phyloP scores from a whole-genome alignment of 2,888 invertebrate species.

The Drosophila paranaensis region DNA sequence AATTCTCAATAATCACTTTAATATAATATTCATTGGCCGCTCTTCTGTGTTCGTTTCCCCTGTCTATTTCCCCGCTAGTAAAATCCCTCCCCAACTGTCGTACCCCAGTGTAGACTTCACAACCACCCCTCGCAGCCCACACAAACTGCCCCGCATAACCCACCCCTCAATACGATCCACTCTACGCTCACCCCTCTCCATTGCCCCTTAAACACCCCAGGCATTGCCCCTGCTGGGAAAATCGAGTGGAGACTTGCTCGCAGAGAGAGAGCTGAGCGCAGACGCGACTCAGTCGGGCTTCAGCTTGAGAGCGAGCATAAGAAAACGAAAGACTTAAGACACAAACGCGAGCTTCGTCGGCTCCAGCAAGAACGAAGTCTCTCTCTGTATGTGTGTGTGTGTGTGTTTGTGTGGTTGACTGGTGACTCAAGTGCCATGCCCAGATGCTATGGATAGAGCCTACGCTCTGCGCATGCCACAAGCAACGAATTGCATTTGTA shows the following conservation, averaged over 20 bases:
- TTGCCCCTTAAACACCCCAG: slow-evolving; percentile 29
- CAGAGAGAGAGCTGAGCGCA: slow-evolving; percentile 22
- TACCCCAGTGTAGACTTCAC: slow-evolving; percentile 35
- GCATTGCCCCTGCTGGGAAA: slow-evolving; percentile 28
- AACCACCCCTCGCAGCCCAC: slow-evolving; percentile 16
- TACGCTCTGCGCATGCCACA: slow-evolving; percentile 34
- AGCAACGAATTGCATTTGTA: slow-evolving; percentile 74
- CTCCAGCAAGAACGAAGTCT: slow-evolving; percentile 24
- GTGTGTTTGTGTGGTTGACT: slow-evolving; percentile 13
- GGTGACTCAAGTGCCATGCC: slow-evolving; percentile 51
- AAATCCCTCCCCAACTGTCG: not conserved
- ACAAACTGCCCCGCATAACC: not conserved
- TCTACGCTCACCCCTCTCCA: slow-evolving; percentile 49
- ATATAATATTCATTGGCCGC: not conserved
- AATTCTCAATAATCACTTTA: not conserved
- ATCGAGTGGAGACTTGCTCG: slow-evolving; percentile 56
- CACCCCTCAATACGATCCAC: slow-evolving; percentile 39
- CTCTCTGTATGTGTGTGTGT: slow-evolving; percentile 1
- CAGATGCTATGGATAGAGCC: slow-evolving; percentile 37
- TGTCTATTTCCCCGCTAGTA: not conserved
- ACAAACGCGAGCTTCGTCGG: slow-evolving; percentile 41
- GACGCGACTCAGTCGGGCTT: slow-evolving; percentile 1
- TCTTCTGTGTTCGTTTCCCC: slow-evolving; percentile 5
- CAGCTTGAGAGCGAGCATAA: not conserved
- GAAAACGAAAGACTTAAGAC: slow-evolving; percentile 53